Percentiles rank a stretch among this genome's conserved stretches.
Evolutionary conservation across 1,140 invertebrate species (phyloP).

Genomic region (Danaus melanippus): DNA sequence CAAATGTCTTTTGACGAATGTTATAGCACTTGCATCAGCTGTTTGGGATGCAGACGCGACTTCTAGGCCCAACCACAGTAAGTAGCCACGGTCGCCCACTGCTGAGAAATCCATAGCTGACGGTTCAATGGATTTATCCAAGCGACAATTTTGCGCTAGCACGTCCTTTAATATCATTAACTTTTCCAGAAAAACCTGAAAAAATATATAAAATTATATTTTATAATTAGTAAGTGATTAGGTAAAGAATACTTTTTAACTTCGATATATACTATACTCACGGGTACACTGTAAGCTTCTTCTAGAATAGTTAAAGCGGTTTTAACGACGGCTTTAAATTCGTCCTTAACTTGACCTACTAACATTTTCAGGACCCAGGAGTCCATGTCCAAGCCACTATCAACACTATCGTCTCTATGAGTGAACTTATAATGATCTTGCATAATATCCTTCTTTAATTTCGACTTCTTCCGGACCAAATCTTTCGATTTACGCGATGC

Average conservation of each 20-base stretch:
- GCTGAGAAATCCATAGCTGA: conserved; percentile 77
- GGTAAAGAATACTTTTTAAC: too few species aligned
- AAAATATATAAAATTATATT: neutral
- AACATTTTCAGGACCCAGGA: conserved; percentile 89
- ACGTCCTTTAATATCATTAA: conserved; percentile 78
- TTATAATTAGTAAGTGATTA: too few species aligned
- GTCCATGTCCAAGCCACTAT: conserved; percentile 71
- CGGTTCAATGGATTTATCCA: conserved; percentile 66
- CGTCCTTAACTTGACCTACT: conserved; percentile 86
- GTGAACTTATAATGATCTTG: conserved; percentile 39
- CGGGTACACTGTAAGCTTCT: conserved; percentile 91
- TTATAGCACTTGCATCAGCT: conserved; percentile 75
- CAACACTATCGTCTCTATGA: conserved; percentile 38
- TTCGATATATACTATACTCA: conserved; percentile 42
- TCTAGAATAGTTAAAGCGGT: conserved; percentile 88
- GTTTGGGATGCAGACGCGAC: conserved; percentile 82
- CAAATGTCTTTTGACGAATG: conserved; percentile 81
- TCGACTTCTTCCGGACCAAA: conserved; percentile 55
- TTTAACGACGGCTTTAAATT: conserved; percentile 81
- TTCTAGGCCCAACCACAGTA: conserved; percentile 87
- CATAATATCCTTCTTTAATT: conserved; percentile 50
- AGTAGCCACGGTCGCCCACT: conserved; percentile 84
- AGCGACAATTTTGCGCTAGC: conserved; percentile 46
- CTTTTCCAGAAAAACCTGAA: conserved; percentile 82
- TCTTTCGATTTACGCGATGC: conserved; percentile 74